Percentiles rank a stretch among this genome's conserved stretches.
Evolutionary conservation across 1,140 invertebrate genomes (phyloP).

Genomic region (Solenopsis fugax): DNA sequence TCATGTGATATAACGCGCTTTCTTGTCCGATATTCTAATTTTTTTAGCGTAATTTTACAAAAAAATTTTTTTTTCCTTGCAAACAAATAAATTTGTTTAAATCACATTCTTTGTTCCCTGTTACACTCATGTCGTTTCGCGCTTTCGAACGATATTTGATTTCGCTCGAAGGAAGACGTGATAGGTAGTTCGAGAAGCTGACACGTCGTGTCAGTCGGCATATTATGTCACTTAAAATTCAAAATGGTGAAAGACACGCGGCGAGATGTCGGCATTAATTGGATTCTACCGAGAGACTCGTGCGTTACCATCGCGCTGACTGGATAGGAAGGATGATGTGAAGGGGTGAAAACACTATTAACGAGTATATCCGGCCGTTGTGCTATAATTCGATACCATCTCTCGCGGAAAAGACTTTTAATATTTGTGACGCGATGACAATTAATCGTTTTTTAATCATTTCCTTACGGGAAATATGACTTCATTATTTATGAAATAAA

Average conservation of each 20-base stretch:
- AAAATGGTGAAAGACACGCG: slow-evolving; percentile 77
- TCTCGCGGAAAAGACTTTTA: slow-evolving; percentile 6
- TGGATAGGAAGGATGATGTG: slow-evolving; percentile 68
- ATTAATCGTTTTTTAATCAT: background rate
- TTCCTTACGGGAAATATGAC: background rate
- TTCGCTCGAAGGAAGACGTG: slow-evolving; percentile 52
- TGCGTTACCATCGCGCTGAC: slow-evolving; percentile 70
- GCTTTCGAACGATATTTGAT: slow-evolving; percentile 51
- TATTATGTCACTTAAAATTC: slow-evolving; percentile 77
- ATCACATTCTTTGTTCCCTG: background rate
- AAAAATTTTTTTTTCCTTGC: background rate
- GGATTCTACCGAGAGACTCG: slow-evolving; percentile 76
- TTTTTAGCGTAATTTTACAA: background rate
- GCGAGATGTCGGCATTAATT: slow-evolving; percentile 77
- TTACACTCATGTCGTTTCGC: background rate
- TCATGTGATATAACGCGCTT: background rate
- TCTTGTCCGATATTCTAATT: background rate
- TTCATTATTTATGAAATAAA: background rate
- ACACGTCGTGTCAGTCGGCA: slow-evolving; percentile 68
- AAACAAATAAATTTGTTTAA: too few species aligned
- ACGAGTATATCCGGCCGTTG: slow-evolving; percentile 68
- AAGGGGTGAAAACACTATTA: slow-evolving; percentile 75
- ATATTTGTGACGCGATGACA: slow-evolving; percentile 1
- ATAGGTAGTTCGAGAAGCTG: slow-evolving; percentile 69
- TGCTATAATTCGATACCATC: slow-evolving; percentile 34